Percentiles rank a stretch among this genome's conserved stretches.
Conservation (phyloP, 2,888 invertebrate genomes). For the Zygogramma bicolorata region DNA sequence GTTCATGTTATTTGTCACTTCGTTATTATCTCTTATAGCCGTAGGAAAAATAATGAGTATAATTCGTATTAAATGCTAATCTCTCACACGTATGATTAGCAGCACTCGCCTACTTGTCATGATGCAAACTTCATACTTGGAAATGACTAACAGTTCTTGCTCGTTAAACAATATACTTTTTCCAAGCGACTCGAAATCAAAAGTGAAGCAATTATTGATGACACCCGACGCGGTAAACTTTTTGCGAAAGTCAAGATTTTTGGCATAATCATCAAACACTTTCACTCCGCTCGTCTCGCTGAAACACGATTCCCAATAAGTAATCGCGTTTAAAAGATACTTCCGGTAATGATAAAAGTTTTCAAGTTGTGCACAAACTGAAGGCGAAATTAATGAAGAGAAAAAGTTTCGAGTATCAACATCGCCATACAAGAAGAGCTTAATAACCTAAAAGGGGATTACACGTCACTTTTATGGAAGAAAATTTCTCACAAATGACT, state of each 20-base stretch:
- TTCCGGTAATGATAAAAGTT: conserved; percentile 57
- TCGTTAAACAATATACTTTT: too few species aligned
- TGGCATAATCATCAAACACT: background rate
- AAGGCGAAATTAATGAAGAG: conserved; percentile 55
- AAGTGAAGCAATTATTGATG: background rate
- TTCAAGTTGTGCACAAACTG: conserved; percentile 43
- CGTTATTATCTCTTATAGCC: too few species aligned
- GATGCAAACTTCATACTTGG: too few species aligned
- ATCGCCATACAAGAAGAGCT: conserved; percentile 37
- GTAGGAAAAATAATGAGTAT: too few species aligned
- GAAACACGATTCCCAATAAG: conserved; percentile 10
- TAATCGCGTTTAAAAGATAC: conserved; percentile 33
- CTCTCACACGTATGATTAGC: too few species aligned
- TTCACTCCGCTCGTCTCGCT: background rate
- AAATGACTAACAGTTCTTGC: too few species aligned
- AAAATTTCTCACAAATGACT: conserved; percentile 35
- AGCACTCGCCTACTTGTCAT: too few species aligned
- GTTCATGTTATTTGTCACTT: too few species aligned
- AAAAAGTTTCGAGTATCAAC: conserved; percentile 43
- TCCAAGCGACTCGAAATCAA: background rate
- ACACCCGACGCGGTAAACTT: background rate
- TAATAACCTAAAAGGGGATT: conserved; percentile 39
- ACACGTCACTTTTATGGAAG: conserved; percentile 36
- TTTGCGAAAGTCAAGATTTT: background rate
- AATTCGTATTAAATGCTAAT: too few species aligned